Evolutionary conservation across 1,140 invertebrate genomes (phyloP).

Genomic region (Zaprionus vittiger): DNA sequence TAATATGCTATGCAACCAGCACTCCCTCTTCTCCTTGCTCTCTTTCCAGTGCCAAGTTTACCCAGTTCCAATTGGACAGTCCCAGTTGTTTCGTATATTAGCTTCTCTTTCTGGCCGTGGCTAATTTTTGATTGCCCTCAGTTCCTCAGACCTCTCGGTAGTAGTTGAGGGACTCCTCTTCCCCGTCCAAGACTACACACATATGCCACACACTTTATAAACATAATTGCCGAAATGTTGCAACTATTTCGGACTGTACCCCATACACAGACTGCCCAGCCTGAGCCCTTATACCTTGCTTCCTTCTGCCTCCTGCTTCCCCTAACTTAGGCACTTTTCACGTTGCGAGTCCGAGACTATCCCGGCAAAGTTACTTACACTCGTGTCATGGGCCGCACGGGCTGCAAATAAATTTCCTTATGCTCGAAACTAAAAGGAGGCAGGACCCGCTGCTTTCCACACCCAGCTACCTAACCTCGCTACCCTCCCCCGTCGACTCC

Average conservation of each 20-base stretch:
- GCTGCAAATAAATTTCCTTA: constrained; percentile 62
- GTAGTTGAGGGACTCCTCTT: neutral
- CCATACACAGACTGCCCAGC: neutral
- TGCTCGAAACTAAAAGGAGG: constrained; percentile 12
- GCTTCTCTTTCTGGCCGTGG: constrained; percentile 21
- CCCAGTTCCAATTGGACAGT: neutral
- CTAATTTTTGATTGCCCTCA: constrained; percentile 56
- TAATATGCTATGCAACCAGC: constrained; percentile 4
- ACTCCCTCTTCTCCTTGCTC: neutral
- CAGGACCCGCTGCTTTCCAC: neutral
- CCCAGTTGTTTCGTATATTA: neutral
- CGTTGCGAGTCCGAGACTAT: constrained; percentile 12
- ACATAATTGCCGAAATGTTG: constrained; percentile 73
- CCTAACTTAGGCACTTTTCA: neutral
- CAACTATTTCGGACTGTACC: constrained; percentile 47
- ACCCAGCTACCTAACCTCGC: neutral
- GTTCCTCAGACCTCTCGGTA: neutral
- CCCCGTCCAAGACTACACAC: neutral
- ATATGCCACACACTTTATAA: constrained; percentile 44
- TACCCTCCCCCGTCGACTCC: neutral
- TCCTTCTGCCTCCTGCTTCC: neutral
- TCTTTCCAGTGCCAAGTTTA: neutral
- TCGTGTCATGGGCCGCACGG: constrained; percentile 40
- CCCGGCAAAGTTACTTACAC: constrained; percentile 44
- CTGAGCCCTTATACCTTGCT: neutral